A percentile compares a stretch with the other conserved stretches of the same genome.
Evolutionary conservation across 2,113 vertebrate species (phyloP).

Genomic region (Nestor notabilis): DNA sequence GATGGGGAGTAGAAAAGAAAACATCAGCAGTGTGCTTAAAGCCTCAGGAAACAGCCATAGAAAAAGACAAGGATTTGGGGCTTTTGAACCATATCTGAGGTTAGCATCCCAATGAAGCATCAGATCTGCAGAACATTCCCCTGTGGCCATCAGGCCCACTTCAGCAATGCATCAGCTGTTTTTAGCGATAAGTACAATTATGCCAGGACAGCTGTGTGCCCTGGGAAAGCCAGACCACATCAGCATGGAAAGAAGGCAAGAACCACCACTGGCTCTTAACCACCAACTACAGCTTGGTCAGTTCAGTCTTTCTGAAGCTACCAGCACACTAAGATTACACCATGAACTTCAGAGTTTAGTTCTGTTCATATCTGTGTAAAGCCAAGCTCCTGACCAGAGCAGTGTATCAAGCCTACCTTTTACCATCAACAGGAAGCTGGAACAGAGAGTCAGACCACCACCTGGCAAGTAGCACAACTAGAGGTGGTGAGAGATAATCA

Average conservation of each 20-base stretch:
- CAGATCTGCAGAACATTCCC: neutral
- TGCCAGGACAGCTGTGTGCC: neutral
- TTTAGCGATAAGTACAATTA: neutral
- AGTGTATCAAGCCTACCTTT: neutral
- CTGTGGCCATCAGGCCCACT: neutral
- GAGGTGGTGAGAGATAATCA: neutral
- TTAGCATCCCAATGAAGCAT: neutral
- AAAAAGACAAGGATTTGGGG: neutral
- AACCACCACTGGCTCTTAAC: neutral
- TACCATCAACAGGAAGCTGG: neutral
- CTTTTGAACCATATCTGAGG: neutral
- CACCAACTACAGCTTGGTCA: neutral
- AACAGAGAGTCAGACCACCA: neutral
- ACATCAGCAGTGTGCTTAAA: neutral
- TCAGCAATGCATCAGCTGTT: neutral
- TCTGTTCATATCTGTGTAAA: neutral
- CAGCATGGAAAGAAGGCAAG: neutral
- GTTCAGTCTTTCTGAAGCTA: neutral
- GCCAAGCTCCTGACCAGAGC: neutral
- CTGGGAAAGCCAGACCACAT: neutral
- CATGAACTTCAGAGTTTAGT: neutral
- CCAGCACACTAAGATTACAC: neutral
- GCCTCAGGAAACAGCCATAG: neutral
- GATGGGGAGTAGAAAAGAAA: neutral
- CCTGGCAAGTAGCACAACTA: neutral